These are phyloP conservation scores for Ophioninae sp. DNA, from an alignment of 2,888 invertebrate species.

Conservation along the genomic window DNA sequence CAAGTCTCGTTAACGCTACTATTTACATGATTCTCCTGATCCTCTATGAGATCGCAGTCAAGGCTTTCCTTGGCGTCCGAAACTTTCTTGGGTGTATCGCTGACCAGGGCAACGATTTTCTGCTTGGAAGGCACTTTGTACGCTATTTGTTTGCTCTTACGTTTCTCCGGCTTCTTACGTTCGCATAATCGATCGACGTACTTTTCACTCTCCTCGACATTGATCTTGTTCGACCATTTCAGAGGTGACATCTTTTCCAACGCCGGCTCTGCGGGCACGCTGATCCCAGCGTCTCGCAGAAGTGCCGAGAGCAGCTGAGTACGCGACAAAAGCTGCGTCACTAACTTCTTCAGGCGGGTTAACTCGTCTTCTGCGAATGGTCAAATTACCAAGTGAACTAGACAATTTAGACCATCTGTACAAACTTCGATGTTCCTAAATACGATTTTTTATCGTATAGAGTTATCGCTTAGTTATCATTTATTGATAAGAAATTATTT, in stretches of 20 bases:
- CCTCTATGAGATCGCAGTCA: slow-evolving; percentile 72
- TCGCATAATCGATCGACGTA: slow-evolving; percentile 71
- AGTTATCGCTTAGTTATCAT: background rate
- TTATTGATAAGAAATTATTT: background rate
- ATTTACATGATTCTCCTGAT: slow-evolving; percentile 78
- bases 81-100: slow-evolving; percentile 65
- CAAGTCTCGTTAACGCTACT: slow-evolving; percentile 69
- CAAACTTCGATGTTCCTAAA: background rate
- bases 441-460: background rate
- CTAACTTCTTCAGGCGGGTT: slow-evolving; percentile 76
- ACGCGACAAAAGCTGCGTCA: slow-evolving; percentile 76
- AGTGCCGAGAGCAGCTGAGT: slow-evolving; percentile 77
- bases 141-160: slow-evolving; percentile 69
- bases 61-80: slow-evolving; percentile 58
- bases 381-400: background rate
- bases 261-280: slow-evolving; percentile 78
- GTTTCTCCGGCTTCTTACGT: slow-evolving; percentile 72
- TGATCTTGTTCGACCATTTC: slow-evolving; percentile 80
- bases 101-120: slow-evolving; percentile 65
- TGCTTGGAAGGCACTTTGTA: slow-evolving; percentile 73
- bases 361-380: slow-evolving; percentile 77
- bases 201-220: slow-evolving; percentile 74
- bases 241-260: slow-evolving; percentile 79
- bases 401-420: background rate
- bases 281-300: slow-evolving; percentile 78